Evolutionary conservation across 1,140 invertebrate genomes (phyloP).

Genomic region (Rhagoletis zephyria): DNA sequence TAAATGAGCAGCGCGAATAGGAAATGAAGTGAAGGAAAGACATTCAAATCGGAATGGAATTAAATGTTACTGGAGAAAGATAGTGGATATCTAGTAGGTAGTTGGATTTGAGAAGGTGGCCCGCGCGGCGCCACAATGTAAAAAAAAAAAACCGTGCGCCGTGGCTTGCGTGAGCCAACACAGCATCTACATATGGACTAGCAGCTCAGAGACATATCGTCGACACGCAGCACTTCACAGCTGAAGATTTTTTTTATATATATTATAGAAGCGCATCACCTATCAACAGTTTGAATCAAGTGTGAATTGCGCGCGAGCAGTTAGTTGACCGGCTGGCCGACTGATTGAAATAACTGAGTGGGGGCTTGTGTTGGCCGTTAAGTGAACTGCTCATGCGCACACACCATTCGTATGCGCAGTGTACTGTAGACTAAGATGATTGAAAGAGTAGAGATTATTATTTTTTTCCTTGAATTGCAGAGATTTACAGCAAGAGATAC

Average conservation of each 20-base stretch:
- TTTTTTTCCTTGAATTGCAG: not conserved
- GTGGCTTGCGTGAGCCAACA: not conserved
- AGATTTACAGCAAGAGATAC: not conserved
- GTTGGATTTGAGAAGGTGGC: not conserved
- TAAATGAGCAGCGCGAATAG: not conserved
- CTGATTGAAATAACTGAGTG: slow-evolving; percentile 37
- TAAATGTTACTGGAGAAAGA: not conserved
- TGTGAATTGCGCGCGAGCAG: not conserved
- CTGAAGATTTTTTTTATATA: not conserved
- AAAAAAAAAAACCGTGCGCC: not conserved
- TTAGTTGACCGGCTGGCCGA: slow-evolving; percentile 50
- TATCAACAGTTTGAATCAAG: slow-evolving; percentile 26
- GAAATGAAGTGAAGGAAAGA: not conserved
- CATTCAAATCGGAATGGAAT: slow-evolving; percentile 4
- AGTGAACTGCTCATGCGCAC: slow-evolving; percentile 40
- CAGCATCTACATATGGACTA: not conserved
- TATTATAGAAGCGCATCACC: not conserved
- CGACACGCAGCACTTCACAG: not conserved
- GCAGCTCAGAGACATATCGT: not conserved
- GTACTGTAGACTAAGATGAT: not conserved
- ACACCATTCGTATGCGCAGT: not conserved
- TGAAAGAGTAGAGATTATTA: not conserved
- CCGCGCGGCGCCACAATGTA: no score
- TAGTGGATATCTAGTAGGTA: not conserved
- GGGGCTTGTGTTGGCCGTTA: slow-evolving; percentile 2